Percentiles rank a stretch among this genome's conserved stretches.
Evolutionary conservation across 2,797 vertebrate genomes (phyloP).

Genomic region (Sciurus vulgaris): DNA sequence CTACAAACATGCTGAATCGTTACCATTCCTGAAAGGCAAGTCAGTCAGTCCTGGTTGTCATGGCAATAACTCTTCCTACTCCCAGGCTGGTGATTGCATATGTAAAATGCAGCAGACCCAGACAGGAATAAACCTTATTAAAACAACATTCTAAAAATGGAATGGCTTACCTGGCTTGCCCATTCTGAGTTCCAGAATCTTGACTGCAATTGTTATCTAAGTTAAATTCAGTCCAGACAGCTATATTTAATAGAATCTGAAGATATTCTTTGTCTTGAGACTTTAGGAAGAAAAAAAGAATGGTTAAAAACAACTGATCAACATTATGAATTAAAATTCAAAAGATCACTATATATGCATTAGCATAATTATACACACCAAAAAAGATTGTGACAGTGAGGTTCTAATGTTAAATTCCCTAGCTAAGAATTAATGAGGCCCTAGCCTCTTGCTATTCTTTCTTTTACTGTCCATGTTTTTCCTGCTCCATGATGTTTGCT

Average conservation of each 20-base stretch:
- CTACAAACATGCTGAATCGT: background rate
- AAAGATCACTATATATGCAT: background rate
- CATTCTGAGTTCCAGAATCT: conserved; percentile 25
- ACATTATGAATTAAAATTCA: background rate
- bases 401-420: background rate
- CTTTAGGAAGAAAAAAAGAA: background rate
- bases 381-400: background rate
- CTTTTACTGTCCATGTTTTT: background rate
- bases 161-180: conserved; percentile 44
- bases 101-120: conserved; percentile 32
- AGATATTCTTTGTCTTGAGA: conserved; percentile 22
- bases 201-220: conserved; percentile 23
- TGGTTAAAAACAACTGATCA: background rate
- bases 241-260: background rate
- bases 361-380: background rate
- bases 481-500: background rate
- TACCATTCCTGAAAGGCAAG: conserved; percentile 50
- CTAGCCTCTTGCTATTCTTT: background rate
- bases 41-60: conserved; percentile 74
- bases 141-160: conserved; percentile 62
- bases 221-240: background rate
- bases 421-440: background rate
- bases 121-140: conserved; percentile 69
- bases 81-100: conserved; percentile 28
- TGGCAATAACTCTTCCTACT: conserved; percentile 58